Evolutionary conservation across 2,888 invertebrate genomes (phyloP).

Genomic region (Stenodera caucasica): DNA sequence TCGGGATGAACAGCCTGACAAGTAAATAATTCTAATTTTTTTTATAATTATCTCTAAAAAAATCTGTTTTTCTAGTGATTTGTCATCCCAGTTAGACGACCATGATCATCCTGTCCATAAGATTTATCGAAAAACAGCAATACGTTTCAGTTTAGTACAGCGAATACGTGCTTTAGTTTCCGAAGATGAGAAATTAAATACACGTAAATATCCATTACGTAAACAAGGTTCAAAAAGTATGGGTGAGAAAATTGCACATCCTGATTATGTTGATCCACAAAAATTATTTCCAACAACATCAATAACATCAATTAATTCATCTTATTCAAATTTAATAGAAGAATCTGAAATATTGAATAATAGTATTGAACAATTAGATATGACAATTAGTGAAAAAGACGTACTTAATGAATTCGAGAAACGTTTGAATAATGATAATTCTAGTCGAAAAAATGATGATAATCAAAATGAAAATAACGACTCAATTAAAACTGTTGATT

Average conservation of each 20-base stretch:
- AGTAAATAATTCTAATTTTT: slow-evolving; percentile 37
- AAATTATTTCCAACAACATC: slow-evolving; percentile 57
- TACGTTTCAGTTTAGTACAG: slow-evolving; percentile 63
- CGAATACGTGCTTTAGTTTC: slow-evolving; percentile 58
- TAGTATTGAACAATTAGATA: slow-evolving; percentile 43
- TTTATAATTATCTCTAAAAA: neutral
- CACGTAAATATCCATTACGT: slow-evolving; percentile 62
- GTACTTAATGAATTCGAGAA: slow-evolving; percentile 52
- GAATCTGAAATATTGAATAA: slow-evolving; percentile 36
- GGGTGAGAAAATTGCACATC: slow-evolving; percentile 85
- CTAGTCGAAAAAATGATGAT: slow-evolving; percentile 31
- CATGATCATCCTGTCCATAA: slow-evolving; percentile 76
- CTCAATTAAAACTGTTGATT: slow-evolving; percentile 34
- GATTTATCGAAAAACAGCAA: slow-evolving; percentile 70
- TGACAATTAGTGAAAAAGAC: slow-evolving; percentile 51
- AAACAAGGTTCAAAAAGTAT: slow-evolving; percentile 80
- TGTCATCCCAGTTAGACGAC: slow-evolving; percentile 55
- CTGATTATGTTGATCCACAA: slow-evolving; percentile 83
- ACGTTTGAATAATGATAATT: slow-evolving; percentile 35
- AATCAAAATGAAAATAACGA: slow-evolving; percentile 12
- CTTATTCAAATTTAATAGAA: slow-evolving; percentile 21
- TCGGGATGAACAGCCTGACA: slow-evolving; percentile 46
- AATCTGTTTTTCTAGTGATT: slow-evolving; percentile 49
- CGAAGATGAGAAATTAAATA: slow-evolving; percentile 48
- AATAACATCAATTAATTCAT: slow-evolving; percentile 30